Percentiles rank a stretch among this genome's conserved stretches.
phyloP scores from a whole-genome alignment of 2,113 vertebrate genomes.

The Speoplatyrhinus poulsoni region DNA sequence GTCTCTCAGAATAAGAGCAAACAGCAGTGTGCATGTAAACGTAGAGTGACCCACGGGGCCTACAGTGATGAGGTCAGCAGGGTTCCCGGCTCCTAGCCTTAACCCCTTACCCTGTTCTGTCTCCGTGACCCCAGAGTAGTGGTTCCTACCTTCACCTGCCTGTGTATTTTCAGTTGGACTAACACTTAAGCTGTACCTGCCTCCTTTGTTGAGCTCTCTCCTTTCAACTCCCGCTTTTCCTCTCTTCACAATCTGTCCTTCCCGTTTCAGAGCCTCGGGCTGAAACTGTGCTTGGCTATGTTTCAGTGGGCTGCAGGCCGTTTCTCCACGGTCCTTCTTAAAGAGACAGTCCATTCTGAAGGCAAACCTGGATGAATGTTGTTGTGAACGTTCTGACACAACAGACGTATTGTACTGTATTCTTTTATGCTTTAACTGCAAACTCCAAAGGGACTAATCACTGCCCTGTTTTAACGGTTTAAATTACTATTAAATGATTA shows the following conservation, averaged over 20 bases:
- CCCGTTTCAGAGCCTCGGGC: constrained; percentile 34
- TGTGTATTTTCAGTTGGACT: constrained; percentile 52
- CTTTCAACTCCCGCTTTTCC: constrained; percentile 24
- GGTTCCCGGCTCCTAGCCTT: constrained; percentile 24
- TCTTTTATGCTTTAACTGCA: background rate
- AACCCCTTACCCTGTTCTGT: constrained; percentile 51
- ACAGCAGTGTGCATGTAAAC: too few relatives aligned
- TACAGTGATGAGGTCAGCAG: constrained; percentile 59
- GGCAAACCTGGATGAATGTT: background rate
- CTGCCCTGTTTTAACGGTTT: background rate
- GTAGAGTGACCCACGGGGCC: constrained; percentile 36
- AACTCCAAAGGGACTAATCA: background rate
- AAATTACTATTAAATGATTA: background rate
- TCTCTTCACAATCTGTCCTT: constrained; percentile 25
- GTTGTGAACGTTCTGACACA: background rate
- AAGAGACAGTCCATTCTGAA: constrained; percentile 57
- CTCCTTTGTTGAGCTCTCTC: constrained; percentile 57
- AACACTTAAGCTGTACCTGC: constrained; percentile 62
- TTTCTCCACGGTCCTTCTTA: constrained; percentile 58
- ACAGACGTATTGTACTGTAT: background rate
- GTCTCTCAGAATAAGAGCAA: too few relatives aligned
- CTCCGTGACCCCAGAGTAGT: constrained; percentile 49
- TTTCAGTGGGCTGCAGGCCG: constrained; percentile 33
- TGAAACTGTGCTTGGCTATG: constrained; percentile 44
- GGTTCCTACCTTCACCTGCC: constrained; percentile 41